Conservation (phyloP, 1,140 invertebrate genomes). For the Drosophila dunni region DNA sequence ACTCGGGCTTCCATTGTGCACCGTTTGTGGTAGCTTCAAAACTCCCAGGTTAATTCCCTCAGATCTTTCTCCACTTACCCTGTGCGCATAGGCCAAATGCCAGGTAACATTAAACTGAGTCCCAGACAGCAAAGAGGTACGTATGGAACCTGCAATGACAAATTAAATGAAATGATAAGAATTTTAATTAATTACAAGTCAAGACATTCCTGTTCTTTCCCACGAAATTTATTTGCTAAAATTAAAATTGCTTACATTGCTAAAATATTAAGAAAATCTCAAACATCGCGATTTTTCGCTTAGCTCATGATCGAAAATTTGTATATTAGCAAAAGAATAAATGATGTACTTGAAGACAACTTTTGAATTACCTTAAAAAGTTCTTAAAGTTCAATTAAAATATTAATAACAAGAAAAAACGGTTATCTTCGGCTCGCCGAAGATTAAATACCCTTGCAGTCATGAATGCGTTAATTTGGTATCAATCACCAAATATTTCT, state of each 20-base stretch:
- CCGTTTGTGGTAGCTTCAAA: conserved; percentile 21
- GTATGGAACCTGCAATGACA: conserved; percentile 88
- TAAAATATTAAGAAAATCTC: background rate
- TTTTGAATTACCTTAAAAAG: too few species aligned
- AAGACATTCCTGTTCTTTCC: background rate
- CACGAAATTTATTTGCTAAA: background rate
- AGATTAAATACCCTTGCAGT: too few species aligned
- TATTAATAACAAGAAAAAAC: too few species aligned
- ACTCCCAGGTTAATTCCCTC: conserved; percentile 26
- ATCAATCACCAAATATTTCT: too few species aligned
- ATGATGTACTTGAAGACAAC: too few species aligned
- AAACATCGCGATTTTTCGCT: too few species aligned
- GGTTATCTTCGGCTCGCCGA: too few species aligned
- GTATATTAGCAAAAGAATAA: too few species aligned
- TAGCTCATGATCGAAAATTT: background rate
- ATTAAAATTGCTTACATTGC: background rate
- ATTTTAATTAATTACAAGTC: conserved; percentile 17
- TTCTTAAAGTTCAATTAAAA: too few species aligned
- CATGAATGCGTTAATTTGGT: too few species aligned
- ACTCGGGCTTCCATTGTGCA: conserved; percentile 24
- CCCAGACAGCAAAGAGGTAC: conserved; percentile 92
- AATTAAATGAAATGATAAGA: conserved; percentile 36
- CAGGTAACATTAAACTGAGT: conserved; percentile 95
- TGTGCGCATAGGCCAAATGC: conserved; percentile 97
- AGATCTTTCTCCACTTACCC: conserved; percentile 87